These are phyloP conservation scores for Lysandra bellargus DNA, from an alignment of 2,888 invertebrate genomes.

Conservation along the genomic window DNA sequence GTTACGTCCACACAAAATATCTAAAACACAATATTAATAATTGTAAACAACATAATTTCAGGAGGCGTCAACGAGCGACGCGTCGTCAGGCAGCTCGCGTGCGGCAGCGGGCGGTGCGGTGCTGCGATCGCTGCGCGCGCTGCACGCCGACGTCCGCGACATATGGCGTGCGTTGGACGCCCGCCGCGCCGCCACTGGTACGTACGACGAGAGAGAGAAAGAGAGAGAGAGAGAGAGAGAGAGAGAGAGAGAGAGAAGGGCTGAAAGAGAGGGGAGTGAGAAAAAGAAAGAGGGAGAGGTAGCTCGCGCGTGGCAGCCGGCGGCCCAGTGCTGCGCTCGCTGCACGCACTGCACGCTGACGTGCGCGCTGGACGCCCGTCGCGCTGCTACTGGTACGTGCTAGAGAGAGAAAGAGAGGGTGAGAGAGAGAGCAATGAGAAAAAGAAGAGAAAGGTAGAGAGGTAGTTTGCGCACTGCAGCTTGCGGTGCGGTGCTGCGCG, in stretches of 20 bases:
- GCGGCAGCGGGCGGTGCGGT: constrained; percentile 61
- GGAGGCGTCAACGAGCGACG: constrained; percentile 62
- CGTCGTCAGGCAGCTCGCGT: constrained; percentile 58
- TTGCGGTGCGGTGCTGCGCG: constrained; percentile 40
- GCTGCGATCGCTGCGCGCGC: constrained; percentile 52
- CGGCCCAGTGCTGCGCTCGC: constrained; percentile 61
- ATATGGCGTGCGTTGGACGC: constrained; percentile 51
- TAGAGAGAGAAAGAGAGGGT: too few relatives aligned
- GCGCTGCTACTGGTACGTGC: too few relatives aligned
- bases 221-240: too few relatives aligned
- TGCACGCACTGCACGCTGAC: constrained; percentile 52
- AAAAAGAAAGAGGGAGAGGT: too few relatives aligned
- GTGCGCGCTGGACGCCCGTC: constrained; percentile 43
- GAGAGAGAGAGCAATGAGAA: too few relatives aligned
- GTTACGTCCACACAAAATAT: too few relatives aligned
- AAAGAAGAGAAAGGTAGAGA: too few relatives aligned
- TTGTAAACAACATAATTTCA: background rate
- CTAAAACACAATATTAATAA: too few relatives aligned
- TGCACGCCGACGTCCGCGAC: constrained; percentile 53
- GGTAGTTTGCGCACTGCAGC: too few relatives aligned
- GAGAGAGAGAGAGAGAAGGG: too few relatives aligned
- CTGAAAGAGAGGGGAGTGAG: too few relatives aligned
- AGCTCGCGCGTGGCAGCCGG: constrained; percentile 46
- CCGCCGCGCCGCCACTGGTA: constrained; percentile 45
- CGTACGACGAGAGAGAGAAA: too few relatives aligned